phyloP scores from a whole-genome alignment of 2,888 invertebrate genomes.

The Tipula confusa region DNA sequence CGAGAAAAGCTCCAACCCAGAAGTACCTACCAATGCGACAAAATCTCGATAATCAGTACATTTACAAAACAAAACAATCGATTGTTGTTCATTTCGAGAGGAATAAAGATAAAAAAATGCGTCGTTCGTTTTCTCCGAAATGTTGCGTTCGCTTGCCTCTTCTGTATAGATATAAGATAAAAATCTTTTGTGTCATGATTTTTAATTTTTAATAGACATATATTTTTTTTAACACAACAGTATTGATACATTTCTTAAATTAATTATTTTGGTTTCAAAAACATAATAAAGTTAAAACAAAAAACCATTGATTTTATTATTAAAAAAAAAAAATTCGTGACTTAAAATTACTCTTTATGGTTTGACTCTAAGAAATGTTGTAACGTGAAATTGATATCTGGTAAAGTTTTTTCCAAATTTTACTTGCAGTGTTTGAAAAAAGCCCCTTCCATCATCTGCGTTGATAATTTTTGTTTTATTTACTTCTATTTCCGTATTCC shows the following conservation, averaged over 20 bases:
- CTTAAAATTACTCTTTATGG: neutral
- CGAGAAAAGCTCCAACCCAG: neutral
- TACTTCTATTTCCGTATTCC: no score
- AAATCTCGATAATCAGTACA: no score
- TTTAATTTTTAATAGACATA: neutral
- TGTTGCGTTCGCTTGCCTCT: neutral
- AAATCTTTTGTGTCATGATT: constrained; percentile 20
- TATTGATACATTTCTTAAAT: neutral
- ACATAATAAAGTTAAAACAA: neutral
- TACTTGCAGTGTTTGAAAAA: no score
- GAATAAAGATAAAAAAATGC: neutral
- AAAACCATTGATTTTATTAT: neutral
- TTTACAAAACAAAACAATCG: neutral
- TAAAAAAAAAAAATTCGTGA: neutral
- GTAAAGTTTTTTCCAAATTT: no score
- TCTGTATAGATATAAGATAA: neutral
- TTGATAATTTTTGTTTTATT: no score
- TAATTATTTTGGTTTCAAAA: neutral
- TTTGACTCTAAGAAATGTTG: neutral
- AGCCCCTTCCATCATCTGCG: no score
- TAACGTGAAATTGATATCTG: no score
- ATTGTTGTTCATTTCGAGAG: neutral
- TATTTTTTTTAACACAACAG: neutral
- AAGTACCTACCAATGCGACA: neutral
- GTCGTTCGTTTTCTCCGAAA: neutral